Conservation (phyloP, 1,140 invertebrate genomes). For the Nasonia longicornis region DNA sequence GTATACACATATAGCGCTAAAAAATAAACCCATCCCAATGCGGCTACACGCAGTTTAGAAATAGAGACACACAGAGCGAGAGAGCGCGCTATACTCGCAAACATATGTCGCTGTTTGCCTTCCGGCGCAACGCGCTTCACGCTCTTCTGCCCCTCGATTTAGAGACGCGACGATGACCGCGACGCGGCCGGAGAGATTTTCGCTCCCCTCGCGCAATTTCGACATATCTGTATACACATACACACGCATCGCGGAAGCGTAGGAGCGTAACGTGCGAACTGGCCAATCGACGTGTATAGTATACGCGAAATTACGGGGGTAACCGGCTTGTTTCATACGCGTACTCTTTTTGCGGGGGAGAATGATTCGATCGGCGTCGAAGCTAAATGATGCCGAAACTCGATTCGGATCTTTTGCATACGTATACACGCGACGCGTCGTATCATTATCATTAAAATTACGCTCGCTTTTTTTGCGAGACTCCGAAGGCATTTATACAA, state of each 20-base stretch:
- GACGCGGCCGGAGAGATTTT: neutral
- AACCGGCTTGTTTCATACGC: too few species aligned
- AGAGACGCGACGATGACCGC: neutral
- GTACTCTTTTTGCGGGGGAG: too few species aligned
- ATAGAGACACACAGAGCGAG: neutral
- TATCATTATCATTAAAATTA: too few species aligned
- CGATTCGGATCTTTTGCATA: too few species aligned
- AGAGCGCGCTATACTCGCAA: slow-evolving; percentile 32
- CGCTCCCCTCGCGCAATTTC: neutral
- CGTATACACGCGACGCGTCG: too few species aligned
- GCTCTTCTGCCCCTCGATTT: slow-evolving; percentile 55
- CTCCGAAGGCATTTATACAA: too few species aligned
- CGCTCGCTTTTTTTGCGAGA: too few species aligned
- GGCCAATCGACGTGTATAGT: slow-evolving; percentile 30
- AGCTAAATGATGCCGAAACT: too few species aligned
- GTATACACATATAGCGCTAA: neutral
- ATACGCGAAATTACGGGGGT: too few species aligned
- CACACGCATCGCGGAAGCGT: neutral
- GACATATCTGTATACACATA: neutral
- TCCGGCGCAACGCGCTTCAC: slow-evolving; percentile 61
- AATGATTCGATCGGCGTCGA: too few species aligned
- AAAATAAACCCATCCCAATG: neutral
- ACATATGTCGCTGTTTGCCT: slow-evolving; percentile 68
- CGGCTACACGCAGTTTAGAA: neutral
- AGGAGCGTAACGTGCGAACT: slow-evolving; percentile 21